phyloP scores from a whole-genome alignment of 2,797 vertebrate species.

The Halcyon leucocephala region DNA sequence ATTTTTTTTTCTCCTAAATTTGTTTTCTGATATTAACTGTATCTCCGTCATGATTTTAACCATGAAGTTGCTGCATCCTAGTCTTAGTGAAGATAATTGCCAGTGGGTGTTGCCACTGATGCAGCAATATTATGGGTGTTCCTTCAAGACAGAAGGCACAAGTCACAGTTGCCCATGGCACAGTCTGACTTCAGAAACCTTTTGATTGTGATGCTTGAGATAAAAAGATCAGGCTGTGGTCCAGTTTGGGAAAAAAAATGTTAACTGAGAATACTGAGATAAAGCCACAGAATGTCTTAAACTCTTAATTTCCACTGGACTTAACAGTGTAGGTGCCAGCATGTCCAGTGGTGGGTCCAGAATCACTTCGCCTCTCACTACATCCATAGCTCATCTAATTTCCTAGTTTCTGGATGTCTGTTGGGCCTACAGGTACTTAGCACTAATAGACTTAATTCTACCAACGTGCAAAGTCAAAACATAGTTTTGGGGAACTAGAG shows the following conservation, averaged over 20 bases:
- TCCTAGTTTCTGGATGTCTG: neutral
- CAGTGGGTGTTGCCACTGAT: neutral
- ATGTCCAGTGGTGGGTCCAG: neutral
- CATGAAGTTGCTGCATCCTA: neutral
- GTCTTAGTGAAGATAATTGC: neutral
- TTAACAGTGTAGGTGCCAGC: neutral
- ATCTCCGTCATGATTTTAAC: neutral
- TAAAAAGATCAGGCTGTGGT: neutral
- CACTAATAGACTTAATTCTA: neutral
- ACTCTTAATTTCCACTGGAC: neutral
- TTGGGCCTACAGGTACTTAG: neutral
- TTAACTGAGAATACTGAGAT: neutral
- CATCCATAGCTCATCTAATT: neutral
- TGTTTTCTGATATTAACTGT: neutral
- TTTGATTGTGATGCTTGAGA: neutral
- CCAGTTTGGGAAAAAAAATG: neutral
- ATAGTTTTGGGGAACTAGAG: neutral
- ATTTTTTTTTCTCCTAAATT: neutral
- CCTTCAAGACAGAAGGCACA: neutral
- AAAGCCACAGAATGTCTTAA: neutral
- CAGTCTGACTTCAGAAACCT: neutral
- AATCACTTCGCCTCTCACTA: neutral
- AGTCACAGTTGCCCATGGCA: neutral
- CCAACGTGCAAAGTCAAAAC: neutral
- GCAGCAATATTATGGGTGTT: neutral